Conservation (phyloP, 2,797 vertebrate genomes). For the Apodemus agrarius region DNA sequence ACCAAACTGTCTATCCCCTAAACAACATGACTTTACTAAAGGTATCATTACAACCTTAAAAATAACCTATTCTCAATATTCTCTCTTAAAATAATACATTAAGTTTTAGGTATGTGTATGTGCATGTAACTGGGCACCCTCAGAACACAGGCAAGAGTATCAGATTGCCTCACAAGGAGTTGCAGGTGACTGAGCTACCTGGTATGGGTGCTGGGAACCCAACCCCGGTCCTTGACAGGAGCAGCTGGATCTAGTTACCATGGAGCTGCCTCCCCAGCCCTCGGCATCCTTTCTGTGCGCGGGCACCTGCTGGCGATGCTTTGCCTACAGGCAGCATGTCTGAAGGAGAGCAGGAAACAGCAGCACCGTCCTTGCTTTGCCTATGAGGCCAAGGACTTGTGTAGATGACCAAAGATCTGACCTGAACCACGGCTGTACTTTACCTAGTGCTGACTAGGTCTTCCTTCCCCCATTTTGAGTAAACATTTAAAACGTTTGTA, state of each 20-base stretch:
- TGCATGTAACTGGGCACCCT: neutral
- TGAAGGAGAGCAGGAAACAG: neutral
- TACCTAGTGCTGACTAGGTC: neutral
- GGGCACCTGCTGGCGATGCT: too few species aligned
- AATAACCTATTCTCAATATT: neutral
- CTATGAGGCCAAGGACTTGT: too few species aligned
- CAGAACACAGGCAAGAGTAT: neutral
- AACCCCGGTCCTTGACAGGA: neutral
- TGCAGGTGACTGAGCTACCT: too few species aligned
- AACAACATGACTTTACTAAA: neutral
- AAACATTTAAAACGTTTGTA: neutral
- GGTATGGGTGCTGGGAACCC: neutral
- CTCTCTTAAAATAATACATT: neutral
- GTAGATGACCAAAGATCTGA: neutral
- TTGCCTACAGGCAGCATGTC: neutral
- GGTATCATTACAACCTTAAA: neutral
- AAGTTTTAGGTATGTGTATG: neutral
- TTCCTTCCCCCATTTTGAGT: neutral
- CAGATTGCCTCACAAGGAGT: neutral
- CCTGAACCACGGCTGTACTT: neutral
- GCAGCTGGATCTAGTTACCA: too few species aligned
- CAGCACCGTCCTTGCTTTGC: neutral
- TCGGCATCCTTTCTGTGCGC: neutral
- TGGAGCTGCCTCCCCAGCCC: neutral
- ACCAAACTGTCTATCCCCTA: neutral